Conservation (phyloP, 92 coral and sea anemone genomes). For the Epizoanthus fatuus region DNA sequence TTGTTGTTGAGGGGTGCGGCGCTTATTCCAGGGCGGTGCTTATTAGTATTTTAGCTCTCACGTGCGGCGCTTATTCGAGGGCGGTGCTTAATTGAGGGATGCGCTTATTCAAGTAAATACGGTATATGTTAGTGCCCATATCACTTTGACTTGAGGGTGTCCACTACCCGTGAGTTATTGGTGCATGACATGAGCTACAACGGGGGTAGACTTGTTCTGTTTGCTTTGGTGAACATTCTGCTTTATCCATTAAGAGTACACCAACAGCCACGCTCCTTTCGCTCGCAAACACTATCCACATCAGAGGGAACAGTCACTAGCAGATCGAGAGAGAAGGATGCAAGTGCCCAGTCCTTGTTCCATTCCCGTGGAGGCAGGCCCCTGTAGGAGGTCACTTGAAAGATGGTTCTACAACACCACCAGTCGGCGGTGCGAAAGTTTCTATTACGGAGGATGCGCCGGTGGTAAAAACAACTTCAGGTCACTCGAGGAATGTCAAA, state of each 20-base stretch:
- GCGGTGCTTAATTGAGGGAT: too few relatives aligned
- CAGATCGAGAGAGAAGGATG: not conserved
- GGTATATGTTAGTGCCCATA: not conserved
- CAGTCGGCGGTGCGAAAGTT: slow-evolving; percentile 12
- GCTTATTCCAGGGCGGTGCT: too few relatives aligned
- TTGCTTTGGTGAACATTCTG: too few relatives aligned
- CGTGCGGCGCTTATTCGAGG: too few relatives aligned
- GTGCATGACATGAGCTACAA: too few relatives aligned
- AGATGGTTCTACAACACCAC: slow-evolving; percentile 40
- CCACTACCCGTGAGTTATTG: too few relatives aligned
- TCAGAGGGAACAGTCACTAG: not conserved
- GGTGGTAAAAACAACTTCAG: slow-evolving; percentile 31
- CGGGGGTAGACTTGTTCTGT: too few relatives aligned
- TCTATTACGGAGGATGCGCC: slow-evolving; percentile 27
- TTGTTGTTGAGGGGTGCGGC: too few relatives aligned
- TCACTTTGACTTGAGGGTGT: not conserved
- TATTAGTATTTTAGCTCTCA: too few relatives aligned
- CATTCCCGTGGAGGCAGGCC: not conserved
- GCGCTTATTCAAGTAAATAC: too few relatives aligned
- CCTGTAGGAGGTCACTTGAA: slow-evolving; percentile 23
- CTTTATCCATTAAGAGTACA: not conserved
- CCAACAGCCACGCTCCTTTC: not conserved
- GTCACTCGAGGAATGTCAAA: slow-evolving; percentile 33
- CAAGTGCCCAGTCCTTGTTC: not conserved
- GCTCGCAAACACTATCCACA: not conserved